Evolutionary conservation across 1,140 invertebrate genomes (phyloP), one percentile per base, ranked within the genome.

Genomic region (Arion vulgaris): DNA sequence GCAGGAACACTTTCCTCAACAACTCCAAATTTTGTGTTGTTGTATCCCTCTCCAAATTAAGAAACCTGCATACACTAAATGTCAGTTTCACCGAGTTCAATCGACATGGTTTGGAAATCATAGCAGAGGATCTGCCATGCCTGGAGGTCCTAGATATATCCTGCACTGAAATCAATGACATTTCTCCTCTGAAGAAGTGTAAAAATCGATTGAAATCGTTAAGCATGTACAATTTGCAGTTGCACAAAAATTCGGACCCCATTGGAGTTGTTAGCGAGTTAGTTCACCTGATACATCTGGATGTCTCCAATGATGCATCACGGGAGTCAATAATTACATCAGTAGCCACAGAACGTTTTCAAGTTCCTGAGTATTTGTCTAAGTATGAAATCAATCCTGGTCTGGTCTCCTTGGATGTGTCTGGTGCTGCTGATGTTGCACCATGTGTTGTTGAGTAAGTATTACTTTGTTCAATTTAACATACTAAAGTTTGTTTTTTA

Each of bases 61-160:
- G 89, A 81, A 94, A 94, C 80, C 90, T 96, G 53, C 94, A 94
- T 75, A 93, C 93, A 69, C 91, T 96, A n/a, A 95, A 96, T 92
- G 94, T 96, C 0, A 94, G 95, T 82, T 93, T 94, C 85, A 96
- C 95, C 53, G 95, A 96, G 89, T 94, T 96, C 85, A 95, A 95
- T 90, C 94, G 94, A 82, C 94, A 95, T 86, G 94, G 94, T 15
- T 92, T 96, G 79, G 94, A 95, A 86, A 95, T 95, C 83, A 93
- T 96, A 80, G 94, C 95, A 80, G 94, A 95, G 87, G 95, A 96
- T 92, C 92, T 96, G 76, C 94, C 94, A 36, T 90, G 93, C 81
- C 91, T 96, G 72, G 94, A 95, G 89, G 94, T 91, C 87, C 89
- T 96, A 51, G 95, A 96, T 88, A 95, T 96, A 84, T 96, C 95